Conservation (phyloP, 2,113 vertebrate species). For the Nestor notabilis region DNA sequence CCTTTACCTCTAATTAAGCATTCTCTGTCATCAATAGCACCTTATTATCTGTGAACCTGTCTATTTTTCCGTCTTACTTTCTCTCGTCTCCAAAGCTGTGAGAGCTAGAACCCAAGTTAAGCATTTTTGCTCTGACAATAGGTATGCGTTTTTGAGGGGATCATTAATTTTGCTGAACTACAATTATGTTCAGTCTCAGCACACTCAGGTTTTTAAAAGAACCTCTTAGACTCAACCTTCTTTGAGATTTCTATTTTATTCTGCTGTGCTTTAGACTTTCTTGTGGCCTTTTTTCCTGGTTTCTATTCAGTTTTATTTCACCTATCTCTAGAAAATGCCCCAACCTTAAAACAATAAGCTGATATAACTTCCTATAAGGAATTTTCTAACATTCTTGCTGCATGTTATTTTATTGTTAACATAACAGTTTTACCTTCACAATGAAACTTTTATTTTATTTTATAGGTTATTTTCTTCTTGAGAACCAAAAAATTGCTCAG, state of each 20-base stretch:
- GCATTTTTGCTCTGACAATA: neutral
- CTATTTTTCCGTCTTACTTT: neutral
- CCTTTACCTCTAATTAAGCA: neutral
- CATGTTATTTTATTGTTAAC: neutral
- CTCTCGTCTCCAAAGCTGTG: neutral
- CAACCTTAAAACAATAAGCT: neutral
- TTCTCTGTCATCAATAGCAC: neutral
- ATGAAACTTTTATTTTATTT: neutral
- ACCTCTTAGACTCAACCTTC: neutral
- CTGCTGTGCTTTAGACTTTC: neutral
- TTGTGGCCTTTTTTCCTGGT: neutral
- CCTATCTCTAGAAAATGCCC: neutral
- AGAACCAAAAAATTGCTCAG: neutral
- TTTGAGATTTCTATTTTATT: neutral
- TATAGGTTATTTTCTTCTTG: neutral
- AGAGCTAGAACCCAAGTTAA: neutral
- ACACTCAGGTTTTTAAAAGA: neutral
- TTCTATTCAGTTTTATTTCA: neutral
- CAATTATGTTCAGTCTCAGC: neutral
- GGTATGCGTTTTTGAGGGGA: neutral
- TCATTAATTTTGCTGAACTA: neutral
- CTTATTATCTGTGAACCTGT: neutral
- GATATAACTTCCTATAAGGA: neutral
- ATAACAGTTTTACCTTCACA: neutral
- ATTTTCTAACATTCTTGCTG: neutral